Evolutionary conservation across 64 coral and sea anemone species (phyloP).

Genomic region (Porites lutea): DNA sequence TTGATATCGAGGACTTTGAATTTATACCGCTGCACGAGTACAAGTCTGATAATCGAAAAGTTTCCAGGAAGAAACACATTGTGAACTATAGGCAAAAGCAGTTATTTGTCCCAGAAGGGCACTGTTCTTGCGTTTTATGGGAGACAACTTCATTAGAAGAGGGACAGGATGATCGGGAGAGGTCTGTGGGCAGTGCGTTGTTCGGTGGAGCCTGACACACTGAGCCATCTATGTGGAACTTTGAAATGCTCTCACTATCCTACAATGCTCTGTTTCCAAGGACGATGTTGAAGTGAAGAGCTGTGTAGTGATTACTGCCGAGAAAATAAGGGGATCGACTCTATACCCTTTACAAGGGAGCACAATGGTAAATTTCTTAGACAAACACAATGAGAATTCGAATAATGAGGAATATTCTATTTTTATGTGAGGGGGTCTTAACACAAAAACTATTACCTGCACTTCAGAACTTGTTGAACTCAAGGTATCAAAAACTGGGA

Average conservation of each 20-base stretch:
- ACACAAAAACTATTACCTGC: slow-evolving; percentile 11
- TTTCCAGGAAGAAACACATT: slow-evolving; percentile 8
- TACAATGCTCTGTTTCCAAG: not conserved
- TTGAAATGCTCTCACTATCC: not conserved
- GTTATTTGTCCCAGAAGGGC: slow-evolving; percentile 5
- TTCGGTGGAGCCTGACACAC: not conserved
- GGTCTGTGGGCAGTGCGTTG: not conserved
- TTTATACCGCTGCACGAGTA: slow-evolving; percentile 6
- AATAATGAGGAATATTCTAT: not conserved
- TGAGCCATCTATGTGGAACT: not conserved
- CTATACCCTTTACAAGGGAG: slow-evolving; percentile 18
- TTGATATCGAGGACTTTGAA: not conserved
- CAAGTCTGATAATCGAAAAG: not conserved
- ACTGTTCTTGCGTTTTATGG: slow-evolving; percentile 31
- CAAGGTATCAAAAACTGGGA: not conserved
- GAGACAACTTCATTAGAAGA: not conserved
- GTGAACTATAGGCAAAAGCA: not conserved
- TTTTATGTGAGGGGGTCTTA: not conserved
- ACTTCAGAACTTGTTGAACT: not conserved
- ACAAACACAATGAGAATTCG: not conserved
- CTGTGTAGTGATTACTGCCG: not conserved
- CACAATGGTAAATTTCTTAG: not conserved
- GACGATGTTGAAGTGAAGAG: not conserved
- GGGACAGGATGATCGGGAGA: not conserved
- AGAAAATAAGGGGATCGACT: slow-evolving; percentile 23